Percentiles rank a stretch among this genome's conserved stretches.
Evolutionary conservation across 2,888 invertebrate species (phyloP).

Genomic region (Azorinus chamasolen): DNA sequence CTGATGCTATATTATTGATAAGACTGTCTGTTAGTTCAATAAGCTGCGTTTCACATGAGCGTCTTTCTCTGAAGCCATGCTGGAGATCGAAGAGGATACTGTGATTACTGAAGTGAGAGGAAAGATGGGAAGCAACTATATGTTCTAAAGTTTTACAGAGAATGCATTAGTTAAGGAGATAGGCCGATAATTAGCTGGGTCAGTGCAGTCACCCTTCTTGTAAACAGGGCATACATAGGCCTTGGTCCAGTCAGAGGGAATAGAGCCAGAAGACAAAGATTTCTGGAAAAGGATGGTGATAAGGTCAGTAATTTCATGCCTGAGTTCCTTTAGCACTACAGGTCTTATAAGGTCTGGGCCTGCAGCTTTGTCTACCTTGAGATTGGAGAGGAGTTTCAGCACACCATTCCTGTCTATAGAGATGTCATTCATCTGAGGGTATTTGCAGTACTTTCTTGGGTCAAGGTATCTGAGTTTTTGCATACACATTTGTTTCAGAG

Average conservation of each 20-base stretch:
- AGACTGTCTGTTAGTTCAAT: slow-evolving; percentile 10
- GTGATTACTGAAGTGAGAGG: slow-evolving; percentile 22
- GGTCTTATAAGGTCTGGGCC: slow-evolving; percentile 8
- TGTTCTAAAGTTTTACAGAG: slow-evolving; percentile 28
- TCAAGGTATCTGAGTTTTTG: slow-evolving; percentile 7
- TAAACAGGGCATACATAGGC: slow-evolving; percentile 12
- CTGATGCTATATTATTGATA: slow-evolving; percentile 1
- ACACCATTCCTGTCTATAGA: slow-evolving; percentile 3
- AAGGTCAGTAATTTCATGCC: slow-evolving; percentile 12
- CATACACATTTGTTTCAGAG: slow-evolving; percentile 6
- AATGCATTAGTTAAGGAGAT: slow-evolving; percentile 27
- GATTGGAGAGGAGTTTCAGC: slow-evolving; percentile 6
- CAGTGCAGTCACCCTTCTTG: slow-evolving; percentile 22
- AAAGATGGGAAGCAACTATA: slow-evolving; percentile 23
- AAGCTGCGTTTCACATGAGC: slow-evolving; percentile 33
- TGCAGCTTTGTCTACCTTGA: slow-evolving; percentile 20
- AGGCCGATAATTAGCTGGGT: slow-evolving; percentile 25
- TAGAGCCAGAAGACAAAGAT: not conserved
- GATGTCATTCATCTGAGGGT: slow-evolving; percentile 6
- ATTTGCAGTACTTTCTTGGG: not conserved
- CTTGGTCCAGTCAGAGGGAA: slow-evolving; percentile 23
- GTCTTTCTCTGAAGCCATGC: slow-evolving; percentile 13
- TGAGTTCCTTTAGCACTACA: slow-evolving; percentile 6
- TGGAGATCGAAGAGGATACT: slow-evolving; percentile 31
- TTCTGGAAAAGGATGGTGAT: slow-evolving; percentile 13